Percentiles rank a stretch among this genome's conserved stretches.
Conservation (phyloP, 2,888 invertebrate species). For the Brachyopa scutellaris region DNA sequence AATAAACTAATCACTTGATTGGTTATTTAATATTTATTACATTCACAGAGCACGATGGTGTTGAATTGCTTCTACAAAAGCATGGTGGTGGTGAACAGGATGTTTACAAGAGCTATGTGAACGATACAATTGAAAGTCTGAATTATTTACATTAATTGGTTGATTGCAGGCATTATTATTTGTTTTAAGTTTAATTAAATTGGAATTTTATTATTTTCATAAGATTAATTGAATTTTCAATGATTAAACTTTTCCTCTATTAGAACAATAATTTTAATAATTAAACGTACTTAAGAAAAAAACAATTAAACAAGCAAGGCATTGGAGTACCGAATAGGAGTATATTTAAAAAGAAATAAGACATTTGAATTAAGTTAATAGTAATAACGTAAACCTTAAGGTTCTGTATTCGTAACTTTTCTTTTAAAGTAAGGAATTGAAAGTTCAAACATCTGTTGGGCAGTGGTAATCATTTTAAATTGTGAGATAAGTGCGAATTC, state of each 20-base stretch:
- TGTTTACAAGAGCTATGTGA: no score
- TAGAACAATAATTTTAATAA: conserved; percentile 2
- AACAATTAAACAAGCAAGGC: background rate
- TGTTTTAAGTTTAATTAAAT: background rate
- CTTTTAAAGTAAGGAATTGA: no score
- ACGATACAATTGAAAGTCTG: conserved; percentile 13
- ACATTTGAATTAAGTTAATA: background rate
- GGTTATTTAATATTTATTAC: no score
- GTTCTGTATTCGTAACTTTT: conserved; percentile 1
- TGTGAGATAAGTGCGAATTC: background rate
- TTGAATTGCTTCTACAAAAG: no score
- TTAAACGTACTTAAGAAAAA: background rate
- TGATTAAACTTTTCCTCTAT: background rate
- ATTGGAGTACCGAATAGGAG: background rate
- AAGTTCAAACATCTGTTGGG: no score
- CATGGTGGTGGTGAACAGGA: no score
- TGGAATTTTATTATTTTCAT: background rate
- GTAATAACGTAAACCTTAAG: background rate
- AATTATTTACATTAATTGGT: conserved; percentile 24
- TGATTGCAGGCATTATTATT: no score
- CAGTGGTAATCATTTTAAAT: background rate
- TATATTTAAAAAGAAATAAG: background rate
- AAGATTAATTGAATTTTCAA: background rate
- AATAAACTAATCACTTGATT: no score
- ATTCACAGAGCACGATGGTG: no score